Evolutionary conservation across 1,140 invertebrate genomes (phyloP).

Genomic region (Pseudomyrmex flavicornis): DNA sequence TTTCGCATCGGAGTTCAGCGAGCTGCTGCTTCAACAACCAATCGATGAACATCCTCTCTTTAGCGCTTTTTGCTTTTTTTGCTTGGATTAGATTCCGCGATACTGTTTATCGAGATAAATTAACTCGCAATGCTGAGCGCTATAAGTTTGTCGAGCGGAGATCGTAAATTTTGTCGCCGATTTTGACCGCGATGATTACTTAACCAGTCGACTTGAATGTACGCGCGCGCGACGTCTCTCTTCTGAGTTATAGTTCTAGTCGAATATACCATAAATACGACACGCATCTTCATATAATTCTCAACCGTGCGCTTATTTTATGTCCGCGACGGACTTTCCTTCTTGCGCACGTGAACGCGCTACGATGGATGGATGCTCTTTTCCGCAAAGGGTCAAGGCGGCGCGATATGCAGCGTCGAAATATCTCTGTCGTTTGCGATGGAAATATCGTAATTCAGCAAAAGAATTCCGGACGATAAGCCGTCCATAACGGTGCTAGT

Average conservation of each 20-base stretch:
- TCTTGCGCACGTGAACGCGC: neutral
- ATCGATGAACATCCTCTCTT: slow-evolving; percentile 60
- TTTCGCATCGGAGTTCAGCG: slow-evolving; percentile 25
- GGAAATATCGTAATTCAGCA: slow-evolving; percentile 35
- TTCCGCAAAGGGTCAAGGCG: slow-evolving; percentile 24
- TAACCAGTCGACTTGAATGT: slow-evolving; percentile 26
- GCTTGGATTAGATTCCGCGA: slow-evolving; percentile 20
- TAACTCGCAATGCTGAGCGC: neutral
- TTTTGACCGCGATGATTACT: slow-evolving; percentile 33
- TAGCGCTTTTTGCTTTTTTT: neutral
- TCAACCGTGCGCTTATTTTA: slow-evolving; percentile 50
- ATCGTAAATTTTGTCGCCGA: slow-evolving; percentile 31
- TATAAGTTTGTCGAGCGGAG: neutral
- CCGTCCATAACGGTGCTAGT: neutral
- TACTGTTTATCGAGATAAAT: slow-evolving; percentile 26
- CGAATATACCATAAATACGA: slow-evolving; percentile 40
- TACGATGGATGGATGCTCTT: slow-evolving; percentile 35
- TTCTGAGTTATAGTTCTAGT: slow-evolving; percentile 47
- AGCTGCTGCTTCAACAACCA: slow-evolving; percentile 69
- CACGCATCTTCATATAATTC: slow-evolving; percentile 44
- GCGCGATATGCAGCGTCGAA: slow-evolving; percentile 9
- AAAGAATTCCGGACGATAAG: neutral
- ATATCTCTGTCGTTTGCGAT: slow-evolving; percentile 28
- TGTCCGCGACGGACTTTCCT: slow-evolving; percentile 1
- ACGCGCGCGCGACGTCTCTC: slow-evolving; percentile 4